Evolutionary conservation across 1,140 invertebrate species (phyloP), one percentile per base, ranked within the genome.

Genomic region (Bilobella aurantiaca): DNA sequence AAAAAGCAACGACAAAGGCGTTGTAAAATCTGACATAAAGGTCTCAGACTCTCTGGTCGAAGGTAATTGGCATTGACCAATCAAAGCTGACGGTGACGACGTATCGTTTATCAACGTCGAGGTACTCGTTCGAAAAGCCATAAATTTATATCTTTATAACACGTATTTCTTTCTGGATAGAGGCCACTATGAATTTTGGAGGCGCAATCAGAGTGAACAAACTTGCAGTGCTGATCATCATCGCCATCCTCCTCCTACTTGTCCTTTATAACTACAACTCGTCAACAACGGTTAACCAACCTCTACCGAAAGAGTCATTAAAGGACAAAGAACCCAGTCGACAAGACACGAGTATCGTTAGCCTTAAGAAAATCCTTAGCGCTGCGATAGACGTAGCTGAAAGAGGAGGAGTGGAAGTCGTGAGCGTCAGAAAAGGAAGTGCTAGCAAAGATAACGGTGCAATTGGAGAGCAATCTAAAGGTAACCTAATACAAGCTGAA

Each of bases 381-480:
- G 85, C 85, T 18, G 82, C 90, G 47, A 87, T 96, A 58, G 82
- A 82, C 72, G 85, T 89, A 2, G 87, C 91, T 0, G 82, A 89
- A 77, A 78, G 82, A 56, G 93, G 92, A 42, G 93, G 93, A 0
- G 73, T 82, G 14, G 82, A 89, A 79, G 86, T 96, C 0, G 76
- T 84, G 30, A 79, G 82, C 18, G 84, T 88, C 37, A 80, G 84
- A 16, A 79, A 84, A 42, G 49, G 49, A 3, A 53, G 25, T 53
- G 49, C 12, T 12, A 23, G 37, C 8, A 53, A 53, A 23, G 79
- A 82, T 66, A 76, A 80, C 16, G 77, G 82, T 64, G 74, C 75
- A 76, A 21, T 75, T 92, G 81, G 86, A 56, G 79, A 88, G 62
- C 79, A 85, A 67, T 87, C 83, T 67, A 96, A 96, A 81, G 92